Evolutionary conservation across 2,113 vertebrate species (phyloP).

Genomic region (Pseudonaja textilis): DNA sequence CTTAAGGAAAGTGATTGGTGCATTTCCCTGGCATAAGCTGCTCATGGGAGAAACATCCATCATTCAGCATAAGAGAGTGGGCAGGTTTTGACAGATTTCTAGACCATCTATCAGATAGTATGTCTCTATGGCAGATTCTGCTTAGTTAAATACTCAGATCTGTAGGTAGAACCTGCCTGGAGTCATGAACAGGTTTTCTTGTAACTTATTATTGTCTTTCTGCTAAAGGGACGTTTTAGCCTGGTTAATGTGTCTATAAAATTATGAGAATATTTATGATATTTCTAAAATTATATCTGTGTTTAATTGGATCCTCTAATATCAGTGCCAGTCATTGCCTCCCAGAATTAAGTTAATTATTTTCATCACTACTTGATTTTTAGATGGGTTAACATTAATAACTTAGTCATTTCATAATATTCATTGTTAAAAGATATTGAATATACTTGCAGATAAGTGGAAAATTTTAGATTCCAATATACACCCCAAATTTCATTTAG

Average conservation of each 20-base stretch:
- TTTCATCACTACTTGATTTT: not conserved
- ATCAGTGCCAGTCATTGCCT: not conserved
- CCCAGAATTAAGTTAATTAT: not conserved
- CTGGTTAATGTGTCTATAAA: not conserved
- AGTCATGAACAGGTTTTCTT: not conserved
- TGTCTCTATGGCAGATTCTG: not conserved
- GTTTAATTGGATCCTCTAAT: not conserved
- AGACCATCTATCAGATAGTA: not conserved
- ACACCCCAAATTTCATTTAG: not conserved
- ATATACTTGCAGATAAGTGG: not conserved
- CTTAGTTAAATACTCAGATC: not conserved
- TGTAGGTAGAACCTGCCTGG: not conserved
- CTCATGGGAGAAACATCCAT: not conserved
- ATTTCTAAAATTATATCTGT: not conserved
- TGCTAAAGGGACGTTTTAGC: not conserved
- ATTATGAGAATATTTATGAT: not conserved
- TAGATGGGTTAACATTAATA: not conserved
- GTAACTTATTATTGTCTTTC: not conserved
- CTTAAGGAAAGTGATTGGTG: not conserved
- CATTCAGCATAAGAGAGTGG: not conserved
- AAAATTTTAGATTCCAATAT: not conserved
- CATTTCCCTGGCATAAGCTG: not conserved
- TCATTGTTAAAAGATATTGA: not conserved
- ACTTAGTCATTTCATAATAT: not conserved
- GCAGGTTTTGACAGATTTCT: not conserved